Conservation (phyloP, 2,797 vertebrate species). For the Melanotaenia trifasciata region DNA sequence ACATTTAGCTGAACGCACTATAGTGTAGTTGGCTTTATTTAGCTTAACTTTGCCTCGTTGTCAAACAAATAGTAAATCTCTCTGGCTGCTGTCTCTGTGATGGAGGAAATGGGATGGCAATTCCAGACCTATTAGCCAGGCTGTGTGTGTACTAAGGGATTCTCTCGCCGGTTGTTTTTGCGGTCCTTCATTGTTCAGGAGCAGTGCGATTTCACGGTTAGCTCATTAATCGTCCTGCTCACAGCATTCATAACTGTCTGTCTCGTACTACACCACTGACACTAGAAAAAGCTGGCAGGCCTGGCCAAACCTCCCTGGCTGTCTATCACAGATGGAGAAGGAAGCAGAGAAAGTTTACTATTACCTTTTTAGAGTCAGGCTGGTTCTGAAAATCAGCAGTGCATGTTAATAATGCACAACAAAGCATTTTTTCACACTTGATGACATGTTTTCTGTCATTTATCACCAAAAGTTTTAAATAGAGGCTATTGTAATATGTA, state of each 20-base stretch:
- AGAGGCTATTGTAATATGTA: not conserved
- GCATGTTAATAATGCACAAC: not conserved
- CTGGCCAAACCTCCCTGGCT: slow-evolving; percentile 27
- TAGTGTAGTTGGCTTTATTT: slow-evolving; percentile 37
- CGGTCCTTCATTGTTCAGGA: slow-evolving; percentile 70
- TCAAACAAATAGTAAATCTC: slow-evolving; percentile 55
- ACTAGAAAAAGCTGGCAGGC: slow-evolving; percentile 42
- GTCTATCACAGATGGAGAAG: slow-evolving; percentile 21
- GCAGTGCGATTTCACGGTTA: slow-evolving; percentile 77
- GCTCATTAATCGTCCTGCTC: slow-evolving; percentile 73
- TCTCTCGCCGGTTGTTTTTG: slow-evolving; percentile 75
- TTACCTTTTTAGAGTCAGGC: not conserved
- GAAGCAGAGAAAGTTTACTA: slow-evolving; percentile 4
- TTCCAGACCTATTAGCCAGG: slow-evolving; percentile 68
- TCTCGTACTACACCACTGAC: slow-evolving; percentile 64
- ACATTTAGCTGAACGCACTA: slow-evolving; percentile 19
- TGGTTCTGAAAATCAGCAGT: slow-evolving; percentile 20
- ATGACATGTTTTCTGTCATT: not conserved
- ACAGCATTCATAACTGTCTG: slow-evolving; percentile 65
- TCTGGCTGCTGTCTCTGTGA: slow-evolving; percentile 41
- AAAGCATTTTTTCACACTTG: not conserved
- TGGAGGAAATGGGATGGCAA: slow-evolving; percentile 56
- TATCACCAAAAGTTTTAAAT: not conserved
- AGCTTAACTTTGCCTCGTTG: slow-evolving; percentile 40
- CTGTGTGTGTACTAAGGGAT: slow-evolving; percentile 71